Conservation (phyloP, 2,797 vertebrate species). For the Poeciliopsis turneri region DNA sequence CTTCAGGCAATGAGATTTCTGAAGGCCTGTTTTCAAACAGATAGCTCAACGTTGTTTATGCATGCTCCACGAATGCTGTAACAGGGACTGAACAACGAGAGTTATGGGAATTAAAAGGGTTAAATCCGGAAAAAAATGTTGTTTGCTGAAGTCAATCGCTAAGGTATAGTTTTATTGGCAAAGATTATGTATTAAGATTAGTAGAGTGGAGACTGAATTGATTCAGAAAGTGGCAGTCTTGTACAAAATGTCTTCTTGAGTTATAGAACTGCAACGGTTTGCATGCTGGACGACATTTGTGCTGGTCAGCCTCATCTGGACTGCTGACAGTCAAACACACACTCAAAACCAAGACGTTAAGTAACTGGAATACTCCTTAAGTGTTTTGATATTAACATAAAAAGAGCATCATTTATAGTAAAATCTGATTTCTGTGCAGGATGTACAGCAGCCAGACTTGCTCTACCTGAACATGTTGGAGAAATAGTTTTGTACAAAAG, state of each 20-base stretch:
- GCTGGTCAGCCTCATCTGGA: slow-evolving; percentile 26
- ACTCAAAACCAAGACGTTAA: background rate
- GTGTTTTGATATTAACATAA: slow-evolving; percentile 35
- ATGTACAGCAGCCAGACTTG: slow-evolving; percentile 1
- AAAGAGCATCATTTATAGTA: slow-evolving; percentile 10
- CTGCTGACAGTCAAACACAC: background rate
- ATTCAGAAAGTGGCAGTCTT: slow-evolving; percentile 21
- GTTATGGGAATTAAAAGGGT: slow-evolving; percentile 5
- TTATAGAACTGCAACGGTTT: slow-evolving; percentile 24
- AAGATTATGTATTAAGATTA: slow-evolving; percentile 3
- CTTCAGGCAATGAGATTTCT: slow-evolving; percentile 56
- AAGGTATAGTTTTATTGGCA: slow-evolving; percentile 15
- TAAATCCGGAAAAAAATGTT: slow-evolving; percentile 14
- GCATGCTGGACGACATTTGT: slow-evolving; percentile 37
- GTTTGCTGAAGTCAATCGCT: slow-evolving; percentile 29
- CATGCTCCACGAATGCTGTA: slow-evolving; percentile 18
- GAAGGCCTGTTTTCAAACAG: slow-evolving; percentile 28
- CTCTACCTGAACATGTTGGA: slow-evolving; percentile 22
- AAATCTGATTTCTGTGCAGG: slow-evolving; percentile 47
- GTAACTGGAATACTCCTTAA: slow-evolving; percentile 46
- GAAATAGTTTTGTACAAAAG: slow-evolving; percentile 68
- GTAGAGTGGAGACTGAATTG: slow-evolving; percentile 3
- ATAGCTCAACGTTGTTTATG: slow-evolving; percentile 26
- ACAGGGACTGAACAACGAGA: slow-evolving; percentile 22
- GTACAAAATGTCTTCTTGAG: slow-evolving; percentile 10